A percentile compares a stretch with the other conserved stretches of the same genome.
Conservation (phyloP, 2,113 vertebrate species). For the Syrrhaptes paradoxus region DNA sequence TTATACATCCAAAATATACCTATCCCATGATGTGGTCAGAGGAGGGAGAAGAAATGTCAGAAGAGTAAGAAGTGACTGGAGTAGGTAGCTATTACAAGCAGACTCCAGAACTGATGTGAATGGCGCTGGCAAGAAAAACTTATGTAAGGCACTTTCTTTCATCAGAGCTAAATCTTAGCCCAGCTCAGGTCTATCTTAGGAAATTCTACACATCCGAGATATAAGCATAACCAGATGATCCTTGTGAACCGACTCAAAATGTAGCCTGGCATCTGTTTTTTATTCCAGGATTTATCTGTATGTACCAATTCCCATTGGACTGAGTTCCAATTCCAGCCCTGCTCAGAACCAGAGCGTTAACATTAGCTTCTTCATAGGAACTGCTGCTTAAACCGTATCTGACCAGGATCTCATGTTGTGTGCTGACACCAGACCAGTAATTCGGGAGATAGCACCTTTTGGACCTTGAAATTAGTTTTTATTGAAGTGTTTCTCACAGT, state of each 20-base stretch:
- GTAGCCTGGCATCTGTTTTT: background rate
- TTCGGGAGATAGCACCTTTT: background rate
- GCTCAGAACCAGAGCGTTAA: background rate
- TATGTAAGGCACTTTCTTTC: background rate
- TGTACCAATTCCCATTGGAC: accelerated
- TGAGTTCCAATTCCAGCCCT: background rate
- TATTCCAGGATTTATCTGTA: background rate
- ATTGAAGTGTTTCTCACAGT: background rate
- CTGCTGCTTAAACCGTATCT: background rate
- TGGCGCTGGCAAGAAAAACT: background rate
- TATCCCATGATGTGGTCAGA: background rate
- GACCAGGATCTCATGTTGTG: background rate
- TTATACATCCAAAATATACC: background rate
- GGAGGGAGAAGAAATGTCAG: background rate
- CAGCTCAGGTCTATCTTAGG: background rate
- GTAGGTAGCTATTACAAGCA: background rate
- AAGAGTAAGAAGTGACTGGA: background rate
- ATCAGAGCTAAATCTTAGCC: background rate
- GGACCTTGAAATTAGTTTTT: background rate
- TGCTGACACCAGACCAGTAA: background rate
- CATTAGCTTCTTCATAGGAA: background rate
- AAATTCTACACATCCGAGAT: background rate
- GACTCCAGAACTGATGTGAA: background rate
- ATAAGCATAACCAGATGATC: background rate
- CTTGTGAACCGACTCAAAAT: background rate